Percentiles rank a stretch among this genome's conserved stretches.
These are phyloP conservation scores for Osedax fenrisi DNA, from an alignment of 2,888 invertebrate genomes.

Conservation along the genomic window DNA sequence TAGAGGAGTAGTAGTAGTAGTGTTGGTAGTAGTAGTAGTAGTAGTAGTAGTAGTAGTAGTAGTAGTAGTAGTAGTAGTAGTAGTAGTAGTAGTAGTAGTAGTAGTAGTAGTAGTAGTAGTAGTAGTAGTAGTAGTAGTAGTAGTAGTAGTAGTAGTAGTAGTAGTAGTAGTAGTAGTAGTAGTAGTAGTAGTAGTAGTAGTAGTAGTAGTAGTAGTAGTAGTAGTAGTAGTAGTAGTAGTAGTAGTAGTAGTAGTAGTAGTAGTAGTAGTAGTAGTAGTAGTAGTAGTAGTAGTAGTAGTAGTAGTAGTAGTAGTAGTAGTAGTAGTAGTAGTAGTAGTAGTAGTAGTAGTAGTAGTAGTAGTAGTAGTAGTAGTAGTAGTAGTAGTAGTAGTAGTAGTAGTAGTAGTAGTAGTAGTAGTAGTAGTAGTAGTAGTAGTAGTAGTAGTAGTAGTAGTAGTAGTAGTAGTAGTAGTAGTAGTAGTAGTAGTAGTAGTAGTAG, in stretches of 20 bases:
- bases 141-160: conserved; percentile 25
- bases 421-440: background rate
- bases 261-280: conserved; percentile 1
- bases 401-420: background rate
- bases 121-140: conserved; percentile 15
- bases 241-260: conserved; percentile 26
- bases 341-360: background rate
- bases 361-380: background rate
- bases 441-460: conserved; percentile 15
- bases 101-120: background rate
- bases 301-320: background rate
- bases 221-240: conserved; percentile 21
- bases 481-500: conserved; percentile 24
- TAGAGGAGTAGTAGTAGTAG: background rate
- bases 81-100: background rate
- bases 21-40: background rate
- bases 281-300: background rate
- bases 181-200: conserved; percentile 23
- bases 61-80: background rate
- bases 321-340: background rate
- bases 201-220: conserved; percentile 27
- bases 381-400: background rate
- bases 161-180: conserved; percentile 27
- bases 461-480: conserved; percentile 25
- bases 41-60: background rate